Base-by-base conservation (phyloP, 2,888 invertebrate genomes). In the Andrena dorsata region DNA sequence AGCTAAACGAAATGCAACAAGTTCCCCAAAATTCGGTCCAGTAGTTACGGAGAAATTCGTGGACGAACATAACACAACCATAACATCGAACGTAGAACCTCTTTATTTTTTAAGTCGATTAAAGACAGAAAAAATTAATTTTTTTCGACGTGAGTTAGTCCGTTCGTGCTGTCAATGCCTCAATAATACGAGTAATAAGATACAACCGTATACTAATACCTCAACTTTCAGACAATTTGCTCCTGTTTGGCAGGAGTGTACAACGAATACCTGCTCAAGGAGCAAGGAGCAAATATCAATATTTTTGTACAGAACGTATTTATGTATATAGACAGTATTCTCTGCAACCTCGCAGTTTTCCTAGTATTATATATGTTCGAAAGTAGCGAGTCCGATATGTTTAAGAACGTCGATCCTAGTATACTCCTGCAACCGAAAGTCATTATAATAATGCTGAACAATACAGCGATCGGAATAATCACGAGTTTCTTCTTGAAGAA, bases 221-320 rank as follows among this genome's bases (percentile, higher is more conserved):
- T 30, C 16, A 72, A 53, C 51, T 77, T 87, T 71, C 97, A 98
- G 95, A 97, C 97, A 68, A 95, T 98, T 85, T 98, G 97, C 92
- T 99, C 99, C 0, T 99, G 98, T 89, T 94, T 98, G 80, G 99
- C 99, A 0, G 99, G 99, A 6, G 99, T 99, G 2, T 99, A 98
- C 94, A 99, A 98, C 93, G 99, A 99, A 93, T 98, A 98, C 94
- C 95, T 99, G 71, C 94, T 99, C 3, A 99, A 99, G 94, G 97
- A 97, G 35, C 96, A 96, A 89, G 98, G 98, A 23, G 96, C 96
- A 2, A 96, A 97, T 86, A 97, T 98, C 0, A 97, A 98, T 92
- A 97, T 99, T 90, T 98, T 98, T 94, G 94, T 98, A 85, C 99
- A 99, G 94, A 99, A 99, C 93, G 96, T 98, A 7, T 99, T 98